Evolutionary conservation across 2,797 vertebrate species (phyloP), one percentile per base, ranked within the genome.

Genomic region (Catharus ustulatus): DNA sequence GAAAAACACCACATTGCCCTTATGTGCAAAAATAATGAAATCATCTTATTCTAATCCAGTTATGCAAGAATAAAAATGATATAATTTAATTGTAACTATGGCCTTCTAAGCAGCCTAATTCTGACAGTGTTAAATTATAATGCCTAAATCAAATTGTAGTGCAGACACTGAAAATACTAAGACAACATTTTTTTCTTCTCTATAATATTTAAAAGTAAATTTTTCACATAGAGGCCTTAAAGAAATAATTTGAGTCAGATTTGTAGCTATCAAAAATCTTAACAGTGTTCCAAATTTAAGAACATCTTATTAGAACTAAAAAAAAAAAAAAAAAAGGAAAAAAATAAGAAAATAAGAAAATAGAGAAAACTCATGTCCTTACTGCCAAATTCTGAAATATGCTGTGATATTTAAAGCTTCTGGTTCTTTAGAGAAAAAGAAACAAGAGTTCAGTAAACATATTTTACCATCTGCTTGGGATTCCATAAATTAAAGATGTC

Each of bases 401-500:
- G 42, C 55, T 86, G 83, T 81, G 87, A 73, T 95, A 96, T 96
- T 95, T 96, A 96, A 95, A 96, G 95, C 95, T 95, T 84, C 92
- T 80, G 58, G 43, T 71, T 94, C 92, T 96, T 96, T 38, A 75
- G 79, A 95, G 87, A 67, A 89, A 89, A 90, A 73, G 76, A 94
- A 66, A 78, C 29, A 63, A 94, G 79, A 93, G 89, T 91, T 96
- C 94, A 96, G 82, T 88, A 96, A 97, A 94, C 84, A 96, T 82
- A 92, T 93, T 96, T 82, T 87, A 69, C 96, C 96, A 97, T 97
- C 95, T 97, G 94, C 79, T 95, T 93, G 94, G 92, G 95, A 96
- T 96, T 96, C 96, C 96, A 97, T 96, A 96, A 97, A 96, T 96
- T 96, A 96, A 96, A 96, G 92, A 96, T 96, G 92, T 92, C 95